Conservation (phyloP, 2,797 vertebrate genomes). For the Ctenosaura bakeri region DNA sequence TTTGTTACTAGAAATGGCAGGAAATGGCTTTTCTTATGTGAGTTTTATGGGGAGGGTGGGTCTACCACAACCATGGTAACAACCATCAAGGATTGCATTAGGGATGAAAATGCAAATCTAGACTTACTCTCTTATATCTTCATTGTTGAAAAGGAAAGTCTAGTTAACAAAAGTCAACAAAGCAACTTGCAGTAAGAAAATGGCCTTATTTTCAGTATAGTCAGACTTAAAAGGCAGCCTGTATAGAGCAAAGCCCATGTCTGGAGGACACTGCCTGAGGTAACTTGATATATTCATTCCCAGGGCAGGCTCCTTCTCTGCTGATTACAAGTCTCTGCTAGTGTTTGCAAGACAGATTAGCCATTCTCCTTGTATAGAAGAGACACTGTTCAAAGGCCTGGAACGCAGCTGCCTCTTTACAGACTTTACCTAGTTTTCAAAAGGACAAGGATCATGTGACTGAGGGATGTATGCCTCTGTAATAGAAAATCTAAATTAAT, state of each 20-base stretch:
- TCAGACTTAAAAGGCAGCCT: conserved; percentile 40
- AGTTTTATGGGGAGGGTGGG: not conserved
- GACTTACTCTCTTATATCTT: not conserved
- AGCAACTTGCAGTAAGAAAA: conserved; percentile 42
- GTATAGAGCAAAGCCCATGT: conserved; percentile 62
- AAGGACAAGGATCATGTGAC: conserved; percentile 70
- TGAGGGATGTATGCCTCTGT: conserved; percentile 66
- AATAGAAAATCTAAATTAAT: conserved; percentile 81
- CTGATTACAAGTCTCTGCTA: conserved; percentile 77
- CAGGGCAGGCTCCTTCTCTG: conserved; percentile 62
- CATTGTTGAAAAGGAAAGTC: conserved; percentile 42
- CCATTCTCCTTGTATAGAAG: conserved; percentile 77
- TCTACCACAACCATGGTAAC: not conserved
- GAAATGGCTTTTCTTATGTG: conserved; percentile 28
- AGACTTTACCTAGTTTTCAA: conserved; percentile 75
- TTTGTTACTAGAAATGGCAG: conserved; percentile 11
- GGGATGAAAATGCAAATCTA: not conserved
- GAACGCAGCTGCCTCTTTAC: conserved; percentile 81
- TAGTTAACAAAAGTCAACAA: conserved; percentile 34
- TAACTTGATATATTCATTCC: conserved; percentile 81
- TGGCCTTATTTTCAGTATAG: conserved; percentile 57
- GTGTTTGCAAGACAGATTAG: conserved; percentile 84
- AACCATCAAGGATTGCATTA: not conserved
- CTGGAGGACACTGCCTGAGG: conserved; percentile 71
- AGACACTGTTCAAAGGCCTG: conserved; percentile 77